Percentiles rank a stretch among this genome's conserved stretches.
Evolutionary conservation across 2,888 invertebrate genomes (phyloP).

Genomic region (Zootermopsis nevadensis): DNA sequence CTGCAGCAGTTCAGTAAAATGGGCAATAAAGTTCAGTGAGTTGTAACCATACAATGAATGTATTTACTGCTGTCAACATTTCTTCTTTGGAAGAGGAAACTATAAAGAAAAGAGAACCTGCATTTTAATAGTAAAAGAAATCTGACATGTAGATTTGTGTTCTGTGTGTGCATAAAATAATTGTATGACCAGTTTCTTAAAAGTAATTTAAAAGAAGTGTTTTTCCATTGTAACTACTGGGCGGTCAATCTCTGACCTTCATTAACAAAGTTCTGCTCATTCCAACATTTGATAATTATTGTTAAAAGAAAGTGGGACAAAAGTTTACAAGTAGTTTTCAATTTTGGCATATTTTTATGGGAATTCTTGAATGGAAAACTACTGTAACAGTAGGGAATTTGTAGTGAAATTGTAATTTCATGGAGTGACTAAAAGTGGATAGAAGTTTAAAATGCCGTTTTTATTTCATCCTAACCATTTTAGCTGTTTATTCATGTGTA

Average conservation of each 20-base stretch:
- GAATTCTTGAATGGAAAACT: conserved; percentile 35
- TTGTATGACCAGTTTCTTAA: conserved; percentile 48
- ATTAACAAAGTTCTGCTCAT: conserved; percentile 49
- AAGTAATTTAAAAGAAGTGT: conserved; percentile 42
- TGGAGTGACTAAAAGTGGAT: conserved; percentile 56
- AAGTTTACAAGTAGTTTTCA: conserved; percentile 36
- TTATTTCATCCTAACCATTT: conserved; percentile 38
- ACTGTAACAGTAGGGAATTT: conserved; percentile 45
- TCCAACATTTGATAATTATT: conserved; percentile 51
- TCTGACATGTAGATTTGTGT: conserved; percentile 47
- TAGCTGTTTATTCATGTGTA: not conserved
- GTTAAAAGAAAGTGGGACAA: conserved; percentile 41
- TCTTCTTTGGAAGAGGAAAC: conserved; percentile 39
- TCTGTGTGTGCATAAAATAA: conserved; percentile 48
- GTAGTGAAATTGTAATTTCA: conserved; percentile 55
- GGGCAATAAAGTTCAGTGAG: conserved; percentile 47
- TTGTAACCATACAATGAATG: conserved; percentile 22
- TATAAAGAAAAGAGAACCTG: conserved; percentile 3
- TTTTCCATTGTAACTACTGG: conserved; percentile 42
- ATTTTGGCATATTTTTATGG: conserved; percentile 42
- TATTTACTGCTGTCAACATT: conserved; percentile 36
- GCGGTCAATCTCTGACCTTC: conserved; percentile 38
- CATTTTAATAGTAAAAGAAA: conserved; percentile 43
- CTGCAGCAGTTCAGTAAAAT: conserved; percentile 36
- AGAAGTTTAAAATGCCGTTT: conserved; percentile 53